These are phyloP conservation scores for Cheilosia vulpina DNA, from an alignment of 2,888 invertebrate genomes.

Conservation along the genomic window DNA sequence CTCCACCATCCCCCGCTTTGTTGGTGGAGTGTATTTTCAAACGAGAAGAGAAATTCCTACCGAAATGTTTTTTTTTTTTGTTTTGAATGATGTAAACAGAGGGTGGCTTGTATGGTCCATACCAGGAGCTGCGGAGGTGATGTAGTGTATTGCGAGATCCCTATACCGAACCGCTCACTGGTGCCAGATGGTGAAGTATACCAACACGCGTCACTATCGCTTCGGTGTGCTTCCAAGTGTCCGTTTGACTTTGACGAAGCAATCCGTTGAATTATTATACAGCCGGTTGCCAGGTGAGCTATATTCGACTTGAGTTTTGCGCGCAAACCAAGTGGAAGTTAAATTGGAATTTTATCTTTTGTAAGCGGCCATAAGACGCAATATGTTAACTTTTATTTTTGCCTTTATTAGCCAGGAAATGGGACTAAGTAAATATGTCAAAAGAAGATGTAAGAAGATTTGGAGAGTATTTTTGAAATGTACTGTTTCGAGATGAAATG, in stretches of 20 bases:
- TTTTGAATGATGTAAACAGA: constrained; percentile 56
- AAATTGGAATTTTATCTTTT: constrained; percentile 1
- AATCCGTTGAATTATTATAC: constrained; percentile 36
- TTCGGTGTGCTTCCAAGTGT: constrained; percentile 11
- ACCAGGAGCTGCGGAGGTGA: constrained; percentile 27
- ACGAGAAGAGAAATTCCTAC: constrained; percentile 36
- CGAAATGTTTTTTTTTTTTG: constrained; percentile 38
- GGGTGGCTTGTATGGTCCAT: constrained; percentile 13
- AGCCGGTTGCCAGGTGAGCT: constrained; percentile 48
- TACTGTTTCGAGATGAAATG: too few species aligned
- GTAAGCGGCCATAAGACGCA: constrained; percentile 1
- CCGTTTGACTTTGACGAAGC: constrained; percentile 49
- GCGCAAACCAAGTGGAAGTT: neutral
- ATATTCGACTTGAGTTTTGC: constrained; percentile 30
- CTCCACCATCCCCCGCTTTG: neutral
- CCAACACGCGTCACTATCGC: constrained; percentile 3
- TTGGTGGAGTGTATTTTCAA: constrained; percentile 41
- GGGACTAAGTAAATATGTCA: constrained; percentile 42
- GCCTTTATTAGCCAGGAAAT: constrained; percentile 21
- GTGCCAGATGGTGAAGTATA: constrained; percentile 37
- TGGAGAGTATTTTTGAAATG: too few species aligned
- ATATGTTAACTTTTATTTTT: neutral
- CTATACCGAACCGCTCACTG: neutral
- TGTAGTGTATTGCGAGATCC: constrained; percentile 18
- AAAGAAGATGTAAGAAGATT: neutral